Evolutionary conservation across 2,113 vertebrate species (phyloP).

Genomic region (Probosciger aterrimus): DNA sequence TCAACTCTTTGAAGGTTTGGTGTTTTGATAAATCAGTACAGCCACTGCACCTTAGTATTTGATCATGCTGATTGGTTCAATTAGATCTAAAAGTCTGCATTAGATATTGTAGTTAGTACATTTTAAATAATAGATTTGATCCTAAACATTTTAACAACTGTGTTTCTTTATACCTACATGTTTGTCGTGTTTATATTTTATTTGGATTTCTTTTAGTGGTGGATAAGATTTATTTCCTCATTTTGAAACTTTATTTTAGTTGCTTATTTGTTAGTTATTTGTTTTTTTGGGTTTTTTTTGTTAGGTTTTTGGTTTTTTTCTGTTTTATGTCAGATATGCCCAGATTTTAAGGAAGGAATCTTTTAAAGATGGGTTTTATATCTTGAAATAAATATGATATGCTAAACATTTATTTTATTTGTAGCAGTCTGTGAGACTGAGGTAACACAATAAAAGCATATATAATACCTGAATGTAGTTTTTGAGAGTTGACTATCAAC

Average conservation of each 20-base stretch:
- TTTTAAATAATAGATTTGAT: neutral
- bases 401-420: slow-evolving; percentile 3
- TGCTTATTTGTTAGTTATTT: neutral
- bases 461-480: neutral
- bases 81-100: neutral
- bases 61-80: neutral
- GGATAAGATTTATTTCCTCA: neutral
- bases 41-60: neutral
- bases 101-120: neutral
- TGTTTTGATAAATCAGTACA: slow-evolving; percentile 32
- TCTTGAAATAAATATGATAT: neutral
- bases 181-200: neutral
- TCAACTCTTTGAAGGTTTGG: neutral
- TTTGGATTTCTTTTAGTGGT: neutral
- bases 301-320: neutral
- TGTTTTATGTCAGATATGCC: neutral
- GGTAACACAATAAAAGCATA: neutral
- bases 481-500: neutral
- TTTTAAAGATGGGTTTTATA: neutral
- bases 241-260: neutral
- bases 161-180: neutral
- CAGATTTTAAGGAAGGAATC: neutral
- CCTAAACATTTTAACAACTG: neutral
- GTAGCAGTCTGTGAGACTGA: neutral
- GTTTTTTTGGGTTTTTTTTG: neutral